These are phyloP conservation scores for Caprella mutica DNA, from an alignment of 2,888 invertebrate species.

Conservation along the genomic window DNA sequence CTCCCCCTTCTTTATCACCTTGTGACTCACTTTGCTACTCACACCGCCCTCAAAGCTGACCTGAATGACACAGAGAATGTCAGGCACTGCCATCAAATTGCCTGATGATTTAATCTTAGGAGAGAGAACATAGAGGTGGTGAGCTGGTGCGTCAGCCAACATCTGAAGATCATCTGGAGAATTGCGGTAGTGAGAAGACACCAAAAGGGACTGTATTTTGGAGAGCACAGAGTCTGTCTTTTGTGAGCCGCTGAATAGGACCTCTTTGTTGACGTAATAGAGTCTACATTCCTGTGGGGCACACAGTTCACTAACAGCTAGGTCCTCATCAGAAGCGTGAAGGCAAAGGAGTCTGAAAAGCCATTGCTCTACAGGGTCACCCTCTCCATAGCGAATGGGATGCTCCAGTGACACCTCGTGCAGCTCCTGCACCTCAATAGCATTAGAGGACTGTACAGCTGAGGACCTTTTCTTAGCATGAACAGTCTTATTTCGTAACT, in stretches of 20 bases:
- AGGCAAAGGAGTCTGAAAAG: constrained; percentile 79
- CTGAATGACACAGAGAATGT: constrained; percentile 55
- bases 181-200: constrained; percentile 98
- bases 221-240: constrained; percentile 53
- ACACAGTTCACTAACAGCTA: constrained; percentile 69
- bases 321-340: constrained; percentile 59
- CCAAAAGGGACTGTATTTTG: constrained; percentile 84
- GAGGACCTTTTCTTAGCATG: constrained; percentile 37
- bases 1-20: constrained; percentile 71
- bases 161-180: constrained; percentile 97
- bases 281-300: constrained; percentile 51
- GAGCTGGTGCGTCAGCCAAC: constrained; percentile 97
- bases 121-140: constrained; percentile 87
- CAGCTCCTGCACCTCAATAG: constrained; percentile 7
- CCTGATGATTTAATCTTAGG: constrained; percentile 61
- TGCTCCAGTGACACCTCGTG: constrained; percentile 70
- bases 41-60: constrained; percentile 54
- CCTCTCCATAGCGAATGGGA: constrained; percentile 81
- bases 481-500: constrained; percentile 54
- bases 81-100: constrained; percentile 63
- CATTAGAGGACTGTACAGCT: not conserved
- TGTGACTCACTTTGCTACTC: constrained; percentile 55
- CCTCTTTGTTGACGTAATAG: constrained; percentile 45
- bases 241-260: constrained; percentile 89
- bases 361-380: constrained; percentile 84